Percentiles rank a stretch among this genome's conserved stretches.
Conservation (phyloP, 2,888 invertebrate species). For the Arge pagana region DNA sequence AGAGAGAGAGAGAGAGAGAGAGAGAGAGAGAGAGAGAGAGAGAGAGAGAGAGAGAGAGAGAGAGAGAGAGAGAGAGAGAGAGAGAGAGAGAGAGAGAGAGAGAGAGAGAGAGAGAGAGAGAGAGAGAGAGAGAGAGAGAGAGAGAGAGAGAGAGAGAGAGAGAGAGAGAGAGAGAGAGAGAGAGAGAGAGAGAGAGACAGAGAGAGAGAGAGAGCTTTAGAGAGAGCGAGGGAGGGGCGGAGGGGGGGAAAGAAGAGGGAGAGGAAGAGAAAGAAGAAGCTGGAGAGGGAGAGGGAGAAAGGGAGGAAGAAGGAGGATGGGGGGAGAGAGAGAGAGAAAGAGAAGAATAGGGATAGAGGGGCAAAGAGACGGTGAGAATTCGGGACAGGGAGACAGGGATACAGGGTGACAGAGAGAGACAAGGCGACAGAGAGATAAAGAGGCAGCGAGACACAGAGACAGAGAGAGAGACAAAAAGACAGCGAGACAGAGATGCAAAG, state of each 20-base stretch:
- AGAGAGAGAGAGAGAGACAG: neutral
- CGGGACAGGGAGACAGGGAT: slow-evolving; percentile 16
- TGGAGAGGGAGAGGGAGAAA: slow-evolving; percentile 30
- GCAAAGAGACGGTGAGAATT: slow-evolving; percentile 42
- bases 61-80: no score
- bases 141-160: slow-evolving; percentile 21
- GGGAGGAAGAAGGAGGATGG: slow-evolving; percentile 21
- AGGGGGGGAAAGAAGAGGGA: slow-evolving; percentile 30
- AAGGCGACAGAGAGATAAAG: no score
- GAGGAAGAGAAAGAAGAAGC: slow-evolving; percentile 34
- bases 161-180: slow-evolving; percentile 13
- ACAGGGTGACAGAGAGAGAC: slow-evolving; percentile 10
- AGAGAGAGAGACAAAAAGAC: slow-evolving; percentile 6
- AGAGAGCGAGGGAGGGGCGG: no score
- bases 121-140: neutral
- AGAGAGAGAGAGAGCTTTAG: no score
- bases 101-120: neutral
- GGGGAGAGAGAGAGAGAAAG: no score
- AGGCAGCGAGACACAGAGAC: slow-evolving; percentile 14
- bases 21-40: no score
- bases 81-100: no score
- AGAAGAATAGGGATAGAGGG: no score
- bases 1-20: no score
- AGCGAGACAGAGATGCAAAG: no score
- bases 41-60: no score